These are phyloP conservation scores for Ptilonorhynchus violaceus DNA, from an alignment of 2,113 vertebrate genomes.

Conservation along the genomic window DNA sequence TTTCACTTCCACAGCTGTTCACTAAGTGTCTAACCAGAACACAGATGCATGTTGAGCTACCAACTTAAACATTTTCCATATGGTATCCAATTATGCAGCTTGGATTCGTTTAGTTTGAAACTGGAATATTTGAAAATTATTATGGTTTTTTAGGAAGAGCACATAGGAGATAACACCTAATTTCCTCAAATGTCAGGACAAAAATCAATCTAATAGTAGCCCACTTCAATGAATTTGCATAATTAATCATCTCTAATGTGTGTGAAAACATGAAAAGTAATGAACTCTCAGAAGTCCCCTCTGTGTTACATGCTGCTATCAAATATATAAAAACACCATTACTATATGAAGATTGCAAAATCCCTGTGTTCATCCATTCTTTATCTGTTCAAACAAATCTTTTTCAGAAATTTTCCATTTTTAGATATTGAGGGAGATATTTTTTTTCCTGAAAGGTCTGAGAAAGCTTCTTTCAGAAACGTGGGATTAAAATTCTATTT, in stretches of 20 bases:
- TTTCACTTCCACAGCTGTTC: conserved; percentile 34
- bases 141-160: background rate
- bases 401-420: background rate
- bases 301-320: background rate
- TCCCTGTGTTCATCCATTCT: background rate
- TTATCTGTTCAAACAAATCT: background rate
- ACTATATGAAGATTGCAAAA: background rate
- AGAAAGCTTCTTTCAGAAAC: background rate
- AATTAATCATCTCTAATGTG: background rate
- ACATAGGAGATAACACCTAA: background rate
- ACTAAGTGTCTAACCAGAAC: background rate
- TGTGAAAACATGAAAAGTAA: background rate
- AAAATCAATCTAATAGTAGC: background rate
- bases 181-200: background rate
- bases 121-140: background rate
- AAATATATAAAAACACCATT: background rate
- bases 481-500: background rate
- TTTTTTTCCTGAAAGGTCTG: background rate
- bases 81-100: background rate
- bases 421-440: background rate
- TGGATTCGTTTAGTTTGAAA: background rate
- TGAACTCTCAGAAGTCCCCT: background rate
- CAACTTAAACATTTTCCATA: background rate
- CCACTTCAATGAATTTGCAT: background rate
- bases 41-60: background rate